Conservation (phyloP, 1,140 invertebrate species). For the Apis laboriosa region DNA sequence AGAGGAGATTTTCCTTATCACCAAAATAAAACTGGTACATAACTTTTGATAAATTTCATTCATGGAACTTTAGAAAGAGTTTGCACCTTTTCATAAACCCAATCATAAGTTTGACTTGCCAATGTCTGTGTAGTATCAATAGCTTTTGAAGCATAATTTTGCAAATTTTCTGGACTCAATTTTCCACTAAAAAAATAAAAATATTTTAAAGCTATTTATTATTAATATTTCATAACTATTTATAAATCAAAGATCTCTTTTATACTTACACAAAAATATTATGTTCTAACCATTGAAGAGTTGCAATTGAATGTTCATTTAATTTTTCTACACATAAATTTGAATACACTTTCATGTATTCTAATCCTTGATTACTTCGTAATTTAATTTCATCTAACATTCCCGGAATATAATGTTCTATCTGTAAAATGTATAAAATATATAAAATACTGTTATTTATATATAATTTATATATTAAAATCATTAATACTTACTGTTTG, state of each 20-base stretch:
- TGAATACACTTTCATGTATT: conserved; percentile 70
- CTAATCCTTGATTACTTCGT: conserved; percentile 63
- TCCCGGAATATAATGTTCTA: conserved; percentile 87
- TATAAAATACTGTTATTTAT: conserved; percentile 2
- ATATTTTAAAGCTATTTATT: not conserved
- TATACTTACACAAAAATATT: conserved; percentile 90
- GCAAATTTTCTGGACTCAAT: conserved; percentile 87
- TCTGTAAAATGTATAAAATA: conserved; percentile 72
- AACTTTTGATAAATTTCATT: conserved; percentile 67
- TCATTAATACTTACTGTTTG: conserved; percentile 80
- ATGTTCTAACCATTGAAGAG: conserved; percentile 82
- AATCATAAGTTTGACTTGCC: conserved; percentile 85
- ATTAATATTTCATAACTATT: not conserved
- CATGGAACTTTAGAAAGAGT: conserved; percentile 86
- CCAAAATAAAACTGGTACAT: conserved; percentile 38
- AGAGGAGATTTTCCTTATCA: conserved; percentile 52
- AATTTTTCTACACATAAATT: conserved; percentile 67
- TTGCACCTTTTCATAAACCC: conserved; percentile 88
- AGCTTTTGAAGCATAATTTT: conserved; percentile 84
- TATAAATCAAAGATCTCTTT: not conserved
- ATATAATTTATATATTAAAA: not conserved
- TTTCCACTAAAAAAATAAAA: conserved; percentile 84
- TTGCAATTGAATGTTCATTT: conserved; percentile 68
- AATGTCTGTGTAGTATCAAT: conserved; percentile 85
- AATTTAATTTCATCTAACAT: conserved; percentile 80